Base-by-base conservation (phyloP, 2,113 vertebrate species). In the Dendrocopos noguchii region DNA sequence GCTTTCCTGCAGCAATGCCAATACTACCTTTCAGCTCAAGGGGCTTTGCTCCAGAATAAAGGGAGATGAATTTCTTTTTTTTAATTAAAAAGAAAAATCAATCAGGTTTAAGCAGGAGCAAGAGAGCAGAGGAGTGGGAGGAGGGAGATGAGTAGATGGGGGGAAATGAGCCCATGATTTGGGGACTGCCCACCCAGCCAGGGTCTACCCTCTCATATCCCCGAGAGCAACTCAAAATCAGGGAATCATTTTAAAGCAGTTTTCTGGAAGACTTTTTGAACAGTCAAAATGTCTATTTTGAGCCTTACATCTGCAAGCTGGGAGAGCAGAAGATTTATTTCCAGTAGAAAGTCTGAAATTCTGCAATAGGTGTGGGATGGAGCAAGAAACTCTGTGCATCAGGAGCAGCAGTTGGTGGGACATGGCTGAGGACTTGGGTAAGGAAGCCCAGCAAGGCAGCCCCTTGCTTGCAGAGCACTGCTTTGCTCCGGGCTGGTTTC, bases 341-440 rank as follows among this genome's bases (percentile, higher is more conserved):
- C 4, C 0, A 0, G 0, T 28, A 5, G 61, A 50, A 65, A 46
- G 1, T 0, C 2, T 16, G 29, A 10, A 33, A 5, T 76, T 68
- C 36, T 25, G 12, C 0, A 0, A 2, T 0, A 34, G 27, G 6
- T 0, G 2, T 29, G 28, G 0, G 6, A 11, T 4, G 20, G 18
- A 65, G 68, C 0, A 2, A 52, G 52, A 50, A 67, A 8, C 25
- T 18, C 25, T 18, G 10, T 1, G 12, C 11, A 17, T 21, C 42
- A 53, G 36, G 25, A 52, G 44, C 2, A 3, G 44, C 0, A 12
- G 24, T 18, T 47, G 15, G 24, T 25, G 59, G 36, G 44, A n/a
- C 29, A 10, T 0, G 15, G 19, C 29, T 31, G 63, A 63, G 46
- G 61, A 28, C 18, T 46, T 2, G 2, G 34, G 3, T 2, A 2